phyloP scores from a whole-genome alignment of 2,113 vertebrate species.

The Odontesthes bonariensis region DNA sequence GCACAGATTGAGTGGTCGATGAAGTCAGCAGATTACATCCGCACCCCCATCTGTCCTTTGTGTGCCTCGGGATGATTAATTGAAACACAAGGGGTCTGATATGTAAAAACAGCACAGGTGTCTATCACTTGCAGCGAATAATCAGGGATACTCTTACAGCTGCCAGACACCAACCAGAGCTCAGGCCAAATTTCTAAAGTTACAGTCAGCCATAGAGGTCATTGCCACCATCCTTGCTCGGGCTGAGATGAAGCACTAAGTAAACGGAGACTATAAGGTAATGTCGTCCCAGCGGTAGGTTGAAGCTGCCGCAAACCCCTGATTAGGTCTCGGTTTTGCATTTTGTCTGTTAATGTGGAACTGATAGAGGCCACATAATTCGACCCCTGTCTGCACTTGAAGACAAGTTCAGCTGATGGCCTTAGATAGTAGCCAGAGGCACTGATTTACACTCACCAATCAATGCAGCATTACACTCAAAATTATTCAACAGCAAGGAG shows the following conservation, averaged over 20 bases:
- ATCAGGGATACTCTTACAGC: constrained; percentile 56
- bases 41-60: constrained; percentile 1
- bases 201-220: constrained; percentile 57
- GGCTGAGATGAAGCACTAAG: constrained; percentile 4
- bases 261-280: constrained; percentile 7
- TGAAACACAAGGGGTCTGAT: constrained; percentile 46
- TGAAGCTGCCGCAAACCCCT: constrained; percentile 28
- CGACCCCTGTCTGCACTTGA: constrained; percentile 34
- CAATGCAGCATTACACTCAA: constrained; percentile 14
- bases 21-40: constrained; percentile 25
- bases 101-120: constrained; percentile 35
- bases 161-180: constrained; percentile 46
- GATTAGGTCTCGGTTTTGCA: constrained; percentile 57
- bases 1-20: constrained; percentile 31
- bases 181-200: constrained; percentile 51
- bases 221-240: constrained; percentile 44
- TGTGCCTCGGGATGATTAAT: constrained; percentile 46
- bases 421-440: not conserved
- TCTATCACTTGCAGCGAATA: constrained; percentile 33
- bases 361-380: constrained; percentile 29
- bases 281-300: constrained; percentile 22
- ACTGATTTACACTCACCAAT: constrained; percentile 18
- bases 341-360: constrained; percentile 48
- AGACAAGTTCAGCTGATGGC: constrained; percentile 20
- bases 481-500: not conserved